Evolutionary conservation across 2,888 invertebrate species (phyloP), one percentile per base, ranked within the genome.

Genomic region (Vesta saturnalis): DNA sequence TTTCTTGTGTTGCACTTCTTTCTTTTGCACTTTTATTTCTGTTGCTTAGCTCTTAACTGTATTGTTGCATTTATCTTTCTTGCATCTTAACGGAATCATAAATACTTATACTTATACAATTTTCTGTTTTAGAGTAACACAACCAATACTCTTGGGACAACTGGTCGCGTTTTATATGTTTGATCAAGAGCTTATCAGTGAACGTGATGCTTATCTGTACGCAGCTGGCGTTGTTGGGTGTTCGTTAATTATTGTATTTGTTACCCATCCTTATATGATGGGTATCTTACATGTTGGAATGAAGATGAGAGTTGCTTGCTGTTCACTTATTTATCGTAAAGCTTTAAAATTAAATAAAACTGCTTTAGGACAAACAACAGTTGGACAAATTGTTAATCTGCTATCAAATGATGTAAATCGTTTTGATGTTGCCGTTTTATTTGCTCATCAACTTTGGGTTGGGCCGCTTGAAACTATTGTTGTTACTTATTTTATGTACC

Each of bases 401-500:
- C 86, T 99, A 67, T 96, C 97, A 0, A 98, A 97, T 81, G 99
- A 99, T 83, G 95, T 98, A 72, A 94, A 93, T 78, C 89, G 95
- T 67, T 95, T 96, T 83, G 96, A 96, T 83, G 88, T 93, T 83
- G 91, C 92, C 4, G 87, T 92, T 16, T 85, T 94, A 60, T 94
- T 95, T 80, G 83, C 94, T 18, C 93, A 95, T 81, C 95, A 94
- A 78, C 83, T 96, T 3, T 92, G 95, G 88, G 86, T 95, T 22
- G 94, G 93, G 0, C 95, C 96, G 0, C 80, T 95, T 0, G 92
- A 95, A 82, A 91, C 93, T 15, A 79, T 90, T 0, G 87, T 93
- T 43, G 90, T 94, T n/a, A 88, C 93, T 1, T 90, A 88, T 77
- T 87, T 95, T 8, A 90, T 94, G 87, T 92, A 90, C 76, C 74